Percentiles rank a stretch among this genome's conserved stretches.
Evolutionary conservation across 1,140 invertebrate species (phyloP).

Genomic region (Penaeus chinensis): DNA sequence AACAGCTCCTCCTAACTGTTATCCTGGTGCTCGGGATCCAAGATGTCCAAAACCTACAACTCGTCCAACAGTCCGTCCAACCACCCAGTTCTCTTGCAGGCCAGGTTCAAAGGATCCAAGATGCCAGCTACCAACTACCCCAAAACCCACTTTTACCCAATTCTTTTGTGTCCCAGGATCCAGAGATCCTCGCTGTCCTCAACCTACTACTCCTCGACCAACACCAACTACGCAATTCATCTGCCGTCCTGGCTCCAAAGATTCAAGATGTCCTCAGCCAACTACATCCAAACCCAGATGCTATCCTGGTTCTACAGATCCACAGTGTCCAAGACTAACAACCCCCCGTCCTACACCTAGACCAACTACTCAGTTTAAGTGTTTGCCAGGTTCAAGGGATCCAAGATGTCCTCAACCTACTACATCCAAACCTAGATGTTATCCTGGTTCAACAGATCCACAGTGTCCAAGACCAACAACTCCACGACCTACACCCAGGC

Average conservation of each 20-base stretch:
- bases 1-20: slow-evolving; percentile 8
- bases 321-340: slow-evolving; percentile 16
- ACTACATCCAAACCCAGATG: slow-evolving; percentile 14
- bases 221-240: not conserved
- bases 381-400: slow-evolving; percentile 8
- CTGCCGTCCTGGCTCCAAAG: not conserved
- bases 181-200: slow-evolving; percentile 34
- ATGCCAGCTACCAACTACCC: slow-evolving; percentile 39
- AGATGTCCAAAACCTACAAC: slow-evolving; percentile 66
- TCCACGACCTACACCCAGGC: not conserved
- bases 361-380: slow-evolving; percentile 10
- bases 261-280: slow-evolving; percentile 23
- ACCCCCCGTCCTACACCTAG: slow-evolving; percentile 62
- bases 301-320: slow-evolving; percentile 34
- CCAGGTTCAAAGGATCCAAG: slow-evolving; percentile 53
- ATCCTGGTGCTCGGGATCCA: slow-evolving; percentile 47
- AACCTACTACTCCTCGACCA: not conserved
- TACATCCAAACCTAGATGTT: too few relatives aligned
- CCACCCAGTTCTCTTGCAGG: slow-evolving; percentile 42
- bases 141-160: slow-evolving; percentile 12
- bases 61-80: slow-evolving; percentile 3
- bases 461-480: not conserved
- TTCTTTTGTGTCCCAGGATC: slow-evolving; percentile 36
- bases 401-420: slow-evolving; percentile 66
- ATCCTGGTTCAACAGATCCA: too few relatives aligned